Conservation (phyloP, 2,888 invertebrate species). For the Eulithis prunata region DNA sequence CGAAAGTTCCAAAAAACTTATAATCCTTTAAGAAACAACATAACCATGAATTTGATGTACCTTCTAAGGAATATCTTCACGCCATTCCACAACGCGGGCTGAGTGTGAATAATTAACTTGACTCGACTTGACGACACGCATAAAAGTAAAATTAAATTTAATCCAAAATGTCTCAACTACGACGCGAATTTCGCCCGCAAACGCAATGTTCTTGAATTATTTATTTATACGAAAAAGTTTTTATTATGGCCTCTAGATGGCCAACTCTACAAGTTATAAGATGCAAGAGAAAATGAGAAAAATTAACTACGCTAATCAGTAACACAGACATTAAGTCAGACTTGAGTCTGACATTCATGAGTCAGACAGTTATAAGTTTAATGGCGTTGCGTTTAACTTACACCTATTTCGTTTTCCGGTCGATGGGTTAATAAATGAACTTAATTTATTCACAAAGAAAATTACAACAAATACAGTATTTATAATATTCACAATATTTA, state of each 20-base stretch:
- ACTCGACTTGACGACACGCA: slow-evolving; percentile 27
- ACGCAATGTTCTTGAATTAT: slow-evolving; percentile 55
- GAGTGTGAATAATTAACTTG: slow-evolving; percentile 46
- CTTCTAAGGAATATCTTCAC: slow-evolving; percentile 13
- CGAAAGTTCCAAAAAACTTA: neutral
- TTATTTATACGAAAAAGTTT: slow-evolving; percentile 62
- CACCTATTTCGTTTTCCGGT: no score
- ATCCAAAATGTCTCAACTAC: slow-evolving; percentile 42
- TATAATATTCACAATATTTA: no score
- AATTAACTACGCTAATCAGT: no score
- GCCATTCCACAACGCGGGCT: slow-evolving; percentile 6
- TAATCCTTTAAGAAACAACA: neutral
- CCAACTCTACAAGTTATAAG: slow-evolving; percentile 21
- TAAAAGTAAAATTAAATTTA: slow-evolving; percentile 52
- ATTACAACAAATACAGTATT: no score
- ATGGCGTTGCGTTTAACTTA: no score
- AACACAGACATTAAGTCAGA: no score
- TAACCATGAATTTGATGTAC: slow-evolving; percentile 17
- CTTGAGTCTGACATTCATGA: no score
- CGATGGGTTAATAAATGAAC: no score
- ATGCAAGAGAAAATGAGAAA: slow-evolving; percentile 11
- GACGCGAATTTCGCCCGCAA: slow-evolving; percentile 46
- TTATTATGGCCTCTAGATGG: slow-evolving; percentile 50
- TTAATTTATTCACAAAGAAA: no score
- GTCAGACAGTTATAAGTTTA: no score